Conservation (phyloP, 2,888 invertebrate species). For the Leptopilina myrica region DNA sequence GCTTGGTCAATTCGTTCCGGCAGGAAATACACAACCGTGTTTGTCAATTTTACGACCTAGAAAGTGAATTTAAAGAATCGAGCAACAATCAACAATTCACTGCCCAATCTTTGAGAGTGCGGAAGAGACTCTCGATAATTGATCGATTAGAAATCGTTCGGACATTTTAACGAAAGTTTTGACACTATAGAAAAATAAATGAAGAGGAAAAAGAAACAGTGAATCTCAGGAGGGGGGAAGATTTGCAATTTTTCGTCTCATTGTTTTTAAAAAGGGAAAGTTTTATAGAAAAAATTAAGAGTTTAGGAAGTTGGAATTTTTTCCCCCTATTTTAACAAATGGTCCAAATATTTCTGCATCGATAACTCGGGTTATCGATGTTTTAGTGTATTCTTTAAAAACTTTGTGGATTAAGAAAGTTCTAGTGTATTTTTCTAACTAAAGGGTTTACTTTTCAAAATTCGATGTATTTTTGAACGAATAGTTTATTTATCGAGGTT, state of each 20-base stretch:
- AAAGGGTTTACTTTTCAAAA: no score
- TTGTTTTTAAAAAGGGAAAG: not conserved
- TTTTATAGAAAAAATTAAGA: not conserved
- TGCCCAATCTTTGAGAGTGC: not conserved
- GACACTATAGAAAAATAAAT: not conserved
- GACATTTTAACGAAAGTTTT: constrained; percentile 16
- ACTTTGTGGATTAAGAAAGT: no score
- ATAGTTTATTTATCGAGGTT: no score
- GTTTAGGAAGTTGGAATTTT: no score
- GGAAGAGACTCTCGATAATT: constrained; percentile 12
- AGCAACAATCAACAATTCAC: not conserved
- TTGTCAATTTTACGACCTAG: constrained; percentile 70
- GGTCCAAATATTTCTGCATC: no score
- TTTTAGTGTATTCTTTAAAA: no score
- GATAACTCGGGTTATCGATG: no score
- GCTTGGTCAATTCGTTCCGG: constrained; percentile 61
- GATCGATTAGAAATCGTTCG: constrained; percentile 28
- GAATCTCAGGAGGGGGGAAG: not conserved
- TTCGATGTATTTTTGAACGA: no score
- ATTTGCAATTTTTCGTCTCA: not conserved
- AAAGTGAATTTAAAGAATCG: constrained; percentile 71
- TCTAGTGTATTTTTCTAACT: no score
- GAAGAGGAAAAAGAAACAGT: not conserved
- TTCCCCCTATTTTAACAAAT: no score
- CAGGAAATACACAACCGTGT: constrained; percentile 56